Conservation (phyloP, 2,888 invertebrate genomes). For the Lissonota sp. region DNA sequence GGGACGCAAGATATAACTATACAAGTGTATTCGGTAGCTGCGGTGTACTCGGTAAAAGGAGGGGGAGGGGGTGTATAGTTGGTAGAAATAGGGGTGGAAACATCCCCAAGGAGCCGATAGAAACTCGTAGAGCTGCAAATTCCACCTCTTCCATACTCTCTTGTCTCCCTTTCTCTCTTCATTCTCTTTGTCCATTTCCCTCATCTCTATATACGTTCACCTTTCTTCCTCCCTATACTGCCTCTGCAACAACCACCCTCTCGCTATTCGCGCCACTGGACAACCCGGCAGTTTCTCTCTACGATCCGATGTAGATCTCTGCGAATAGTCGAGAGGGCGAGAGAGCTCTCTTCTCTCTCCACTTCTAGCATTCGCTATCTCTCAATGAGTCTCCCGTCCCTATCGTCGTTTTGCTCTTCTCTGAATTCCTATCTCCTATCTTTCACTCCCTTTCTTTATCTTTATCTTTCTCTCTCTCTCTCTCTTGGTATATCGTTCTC, state of each 20-base stretch:
- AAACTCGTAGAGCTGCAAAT: conserved; percentile 77
- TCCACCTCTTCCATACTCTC: conserved; percentile 75
- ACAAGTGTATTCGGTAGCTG: conserved; percentile 76
- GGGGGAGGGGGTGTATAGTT: conserved; percentile 68
- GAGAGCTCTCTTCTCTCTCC: conserved; percentile 20
- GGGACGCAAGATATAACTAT: conserved; percentile 75
- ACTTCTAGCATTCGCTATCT: conserved; percentile 37
- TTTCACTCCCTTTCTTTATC: conserved; percentile 36
- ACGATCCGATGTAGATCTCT: conserved; percentile 74
- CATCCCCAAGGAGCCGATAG: conserved; percentile 83
- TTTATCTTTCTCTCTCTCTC: conserved; percentile 41
- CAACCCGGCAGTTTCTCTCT: conserved; percentile 75
- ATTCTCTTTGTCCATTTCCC: conserved; percentile 7
- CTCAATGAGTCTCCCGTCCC: conserved; percentile 40
- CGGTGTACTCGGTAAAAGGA: conserved; percentile 75
- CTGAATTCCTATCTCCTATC: conserved; percentile 31
- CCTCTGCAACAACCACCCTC: conserved; percentile 36
- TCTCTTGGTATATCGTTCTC: conserved; percentile 47
- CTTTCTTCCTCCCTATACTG: background rate
- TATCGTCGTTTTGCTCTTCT: conserved; percentile 36
- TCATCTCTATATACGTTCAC: background rate
- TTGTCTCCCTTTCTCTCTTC: conserved; percentile 24
- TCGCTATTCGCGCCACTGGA: conserved; percentile 63
- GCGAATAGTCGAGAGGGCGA: conserved; percentile 43
- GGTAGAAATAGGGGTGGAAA: conserved; percentile 81